Conservation (phyloP, 2,113 vertebrate species). For the Garra rufa region DNA sequence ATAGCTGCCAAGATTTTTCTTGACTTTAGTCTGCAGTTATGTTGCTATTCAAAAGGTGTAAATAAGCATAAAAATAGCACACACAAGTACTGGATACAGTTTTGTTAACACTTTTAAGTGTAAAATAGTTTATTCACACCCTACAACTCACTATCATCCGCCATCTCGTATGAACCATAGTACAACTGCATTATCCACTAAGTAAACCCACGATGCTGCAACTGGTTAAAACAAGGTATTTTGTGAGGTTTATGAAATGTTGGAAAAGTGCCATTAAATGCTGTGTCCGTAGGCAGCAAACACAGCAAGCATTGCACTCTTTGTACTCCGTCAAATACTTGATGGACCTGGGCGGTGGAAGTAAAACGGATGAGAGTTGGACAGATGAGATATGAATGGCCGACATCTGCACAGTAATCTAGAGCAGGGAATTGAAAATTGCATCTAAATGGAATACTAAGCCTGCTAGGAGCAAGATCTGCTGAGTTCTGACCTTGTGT, state of each 20-base stretch:
- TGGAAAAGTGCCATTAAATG: background rate
- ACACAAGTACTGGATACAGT: too few species aligned
- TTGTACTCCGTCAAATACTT: background rate
- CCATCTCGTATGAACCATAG: too few species aligned
- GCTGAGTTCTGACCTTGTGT: constrained; percentile 78
- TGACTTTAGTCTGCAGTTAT: background rate
- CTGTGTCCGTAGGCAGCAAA: background rate
- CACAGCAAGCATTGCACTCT: background rate
- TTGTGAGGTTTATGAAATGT: background rate
- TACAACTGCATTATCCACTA: too few species aligned
- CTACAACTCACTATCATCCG: too few species aligned
- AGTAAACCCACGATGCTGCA: background rate
- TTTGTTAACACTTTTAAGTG: too few species aligned
- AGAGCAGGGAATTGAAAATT: constrained; percentile 62
- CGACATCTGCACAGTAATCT: constrained; percentile 68
- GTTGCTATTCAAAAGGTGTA: background rate
- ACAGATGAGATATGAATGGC: constrained; percentile 32
- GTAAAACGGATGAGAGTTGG: background rate
- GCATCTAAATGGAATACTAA: constrained; percentile 77
- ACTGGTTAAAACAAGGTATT: background rate
- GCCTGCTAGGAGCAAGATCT: constrained; percentile 70
- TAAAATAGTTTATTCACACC: too few species aligned
- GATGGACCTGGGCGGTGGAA: constrained; percentile 2
- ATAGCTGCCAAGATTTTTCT: background rate
- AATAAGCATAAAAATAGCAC: too few species aligned